Evolutionary conservation across 2,113 vertebrate species (phyloP).

Genomic region (Thomomys bottae): DNA sequence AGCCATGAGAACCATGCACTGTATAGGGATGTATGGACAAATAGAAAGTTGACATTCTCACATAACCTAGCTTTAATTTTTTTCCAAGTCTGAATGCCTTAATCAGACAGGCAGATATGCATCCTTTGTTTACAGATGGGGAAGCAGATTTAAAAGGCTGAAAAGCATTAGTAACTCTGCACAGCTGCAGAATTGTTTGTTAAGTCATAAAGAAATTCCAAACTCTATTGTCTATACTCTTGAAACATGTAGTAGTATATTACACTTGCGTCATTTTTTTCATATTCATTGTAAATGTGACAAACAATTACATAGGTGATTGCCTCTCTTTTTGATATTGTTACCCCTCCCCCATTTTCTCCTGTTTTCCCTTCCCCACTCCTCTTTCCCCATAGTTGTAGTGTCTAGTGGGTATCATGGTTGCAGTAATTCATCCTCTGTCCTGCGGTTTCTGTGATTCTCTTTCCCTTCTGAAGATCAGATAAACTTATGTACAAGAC

Average conservation of each 20-base stretch:
- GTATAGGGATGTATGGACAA: fast-evolving
- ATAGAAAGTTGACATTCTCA: not conserved
- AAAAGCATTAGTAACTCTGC: not conserved
- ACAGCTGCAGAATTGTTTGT: not conserved
- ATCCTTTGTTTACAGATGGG: not conserved
- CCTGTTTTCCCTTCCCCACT: too few species aligned
- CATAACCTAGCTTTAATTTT: not conserved
- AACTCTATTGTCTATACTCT: not conserved
- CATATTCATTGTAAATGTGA: too few species aligned
- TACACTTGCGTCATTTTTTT: not conserved
- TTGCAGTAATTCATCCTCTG: too few species aligned
- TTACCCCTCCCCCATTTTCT: too few species aligned
- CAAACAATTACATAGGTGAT: too few species aligned
- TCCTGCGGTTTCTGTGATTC: too few species aligned
- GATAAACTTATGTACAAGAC: too few species aligned
- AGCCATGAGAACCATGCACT: fast-evolving
- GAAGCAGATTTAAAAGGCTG: not conserved
- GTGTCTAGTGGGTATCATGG: too few species aligned
- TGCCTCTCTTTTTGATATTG: too few species aligned
- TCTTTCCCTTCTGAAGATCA: too few species aligned
- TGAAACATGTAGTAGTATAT: not conserved
- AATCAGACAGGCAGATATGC: not conserved
- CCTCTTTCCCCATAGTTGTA: too few species aligned
- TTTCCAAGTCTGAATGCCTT: not conserved
- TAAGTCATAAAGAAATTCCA: not conserved